These are phyloP conservation scores for Dicrurus megarhynchus DNA, from an alignment of 2,113 vertebrate species.

Conservation along the genomic window DNA sequence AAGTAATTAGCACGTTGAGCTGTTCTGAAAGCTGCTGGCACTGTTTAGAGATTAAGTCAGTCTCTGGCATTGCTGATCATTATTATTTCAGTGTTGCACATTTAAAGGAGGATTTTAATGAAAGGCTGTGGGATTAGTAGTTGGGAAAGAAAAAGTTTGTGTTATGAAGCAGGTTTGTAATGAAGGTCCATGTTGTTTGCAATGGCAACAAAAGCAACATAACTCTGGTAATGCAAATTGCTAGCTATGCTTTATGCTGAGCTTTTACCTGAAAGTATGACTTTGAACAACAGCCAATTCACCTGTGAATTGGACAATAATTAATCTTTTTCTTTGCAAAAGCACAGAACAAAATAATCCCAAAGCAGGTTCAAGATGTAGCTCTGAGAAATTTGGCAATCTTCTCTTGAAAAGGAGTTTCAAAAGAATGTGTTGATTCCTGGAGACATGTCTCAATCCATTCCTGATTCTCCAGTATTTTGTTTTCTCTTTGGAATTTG, in stretches of 20 bases:
- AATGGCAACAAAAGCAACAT: neutral
- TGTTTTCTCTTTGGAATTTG: neutral
- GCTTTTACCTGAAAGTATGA: neutral
- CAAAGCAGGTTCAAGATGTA: neutral
- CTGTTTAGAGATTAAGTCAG: slow-evolving; percentile 4
- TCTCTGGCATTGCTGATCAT: neutral
- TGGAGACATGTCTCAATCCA: neutral
- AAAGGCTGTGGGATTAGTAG: neutral
- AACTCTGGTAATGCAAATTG: neutral
- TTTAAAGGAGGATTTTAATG: neutral
- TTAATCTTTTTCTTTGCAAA: neutral
- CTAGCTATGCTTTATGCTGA: neutral
- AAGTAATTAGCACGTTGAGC: neutral
- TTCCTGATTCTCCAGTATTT: neutral
- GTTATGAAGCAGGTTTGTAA: neutral
- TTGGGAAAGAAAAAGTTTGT: neutral
- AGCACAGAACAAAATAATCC: neutral
- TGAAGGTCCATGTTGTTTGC: neutral
- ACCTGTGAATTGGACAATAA: neutral
- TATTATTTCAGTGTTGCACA: neutral
- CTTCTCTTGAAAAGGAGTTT: neutral
- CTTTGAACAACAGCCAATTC: neutral
- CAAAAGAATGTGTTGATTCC: neutral
- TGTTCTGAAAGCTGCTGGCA: neutral
- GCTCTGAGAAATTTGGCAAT: neutral